Conservation (phyloP, 2,113 vertebrate genomes). For the Rhodinocichla rosea region DNA sequence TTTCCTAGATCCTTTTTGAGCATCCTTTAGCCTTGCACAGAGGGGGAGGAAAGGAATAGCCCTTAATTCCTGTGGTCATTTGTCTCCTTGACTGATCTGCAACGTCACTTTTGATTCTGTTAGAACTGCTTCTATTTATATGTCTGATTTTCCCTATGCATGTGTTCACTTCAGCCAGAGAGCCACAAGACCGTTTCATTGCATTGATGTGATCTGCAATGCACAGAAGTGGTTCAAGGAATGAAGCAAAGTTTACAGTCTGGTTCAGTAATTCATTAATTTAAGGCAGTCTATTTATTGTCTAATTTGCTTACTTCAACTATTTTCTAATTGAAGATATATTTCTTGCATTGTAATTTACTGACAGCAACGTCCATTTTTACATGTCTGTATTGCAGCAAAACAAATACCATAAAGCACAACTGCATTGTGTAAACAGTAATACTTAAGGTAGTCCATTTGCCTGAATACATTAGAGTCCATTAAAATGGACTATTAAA, state of each 20-base stretch:
- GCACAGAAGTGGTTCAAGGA: neutral
- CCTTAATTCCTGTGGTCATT: neutral
- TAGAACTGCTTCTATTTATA: neutral
- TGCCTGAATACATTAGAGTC: conserved; percentile 62
- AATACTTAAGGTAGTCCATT: conserved; percentile 34
- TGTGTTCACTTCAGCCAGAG: neutral
- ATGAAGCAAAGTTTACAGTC: neutral
- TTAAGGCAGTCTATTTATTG: neutral
- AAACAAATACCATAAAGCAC: conserved; percentile 10
- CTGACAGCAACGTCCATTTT: neutral
- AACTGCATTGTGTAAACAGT: conserved; percentile 34
- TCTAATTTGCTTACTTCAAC: conserved; percentile 15
- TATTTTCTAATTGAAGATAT: neutral
- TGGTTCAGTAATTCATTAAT: neutral
- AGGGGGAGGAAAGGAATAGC: neutral
- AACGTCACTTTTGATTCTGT: neutral
- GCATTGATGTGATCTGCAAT: neutral
- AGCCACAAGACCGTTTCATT: neutral
- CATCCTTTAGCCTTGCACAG: neutral
- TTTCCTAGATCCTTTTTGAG: neutral
- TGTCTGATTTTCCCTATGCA: neutral
- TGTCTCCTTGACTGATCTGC: neutral
- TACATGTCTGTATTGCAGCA: conserved; percentile 4
- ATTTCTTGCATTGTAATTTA: conserved; percentile 17
- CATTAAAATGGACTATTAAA: conserved; percentile 55